Base-by-base conservation (phyloP, 1,140 invertebrate species). In the Gonioctena quinquepunctata region DNA sequence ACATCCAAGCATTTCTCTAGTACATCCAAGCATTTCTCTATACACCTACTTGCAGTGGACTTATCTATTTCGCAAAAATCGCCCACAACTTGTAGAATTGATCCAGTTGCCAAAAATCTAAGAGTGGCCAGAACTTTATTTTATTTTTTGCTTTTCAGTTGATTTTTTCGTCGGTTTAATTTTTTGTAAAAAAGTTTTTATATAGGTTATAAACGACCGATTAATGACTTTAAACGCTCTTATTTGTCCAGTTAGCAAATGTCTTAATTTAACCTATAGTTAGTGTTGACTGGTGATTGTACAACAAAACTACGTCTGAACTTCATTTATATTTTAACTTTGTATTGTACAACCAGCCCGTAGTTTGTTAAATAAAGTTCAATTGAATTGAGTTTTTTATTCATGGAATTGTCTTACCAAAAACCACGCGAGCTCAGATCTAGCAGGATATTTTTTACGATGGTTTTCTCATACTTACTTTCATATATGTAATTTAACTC, bases 21-120 rank as follows among this genome's bases (percentile, higher is more conserved):
- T n/a, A n/a, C n/a, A n/a, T n/a, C n/a, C n/a, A n/a, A 26, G 48
- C 67, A 71, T 65, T 61, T 59, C 28, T n/a, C 48, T 18, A 26
- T 68, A 18, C 13, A 62, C 59, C 65, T 50, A 23, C 52, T 18
- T 19, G 57, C 64, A n/a, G 69, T 70, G 6, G 26, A 18, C 50
- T 70, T 70, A 67, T 70, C 61, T 4, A 70, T 48, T 13, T 63
- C 69, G 22, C 6, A 19, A 59, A 70, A 70, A 42, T 70, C 69
- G 11, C 63, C 69, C 16, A 33, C n/a, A 26, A 54, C 52, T 57
- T 54, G 60, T 13, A 66, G 26, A 42, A 70, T 67, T 18, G 11
- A 48, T 8, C 63, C 54, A 23, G 69, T 70, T 11, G 62, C 69
- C 16, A 27, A 59, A 49, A 28, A 70, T n/a, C 69, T 8, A n/a